These are phyloP conservation scores for Onychomys leucogaster DNA, from an alignment of 2,797 vertebrate genomes.

Conservation along the genomic window DNA sequence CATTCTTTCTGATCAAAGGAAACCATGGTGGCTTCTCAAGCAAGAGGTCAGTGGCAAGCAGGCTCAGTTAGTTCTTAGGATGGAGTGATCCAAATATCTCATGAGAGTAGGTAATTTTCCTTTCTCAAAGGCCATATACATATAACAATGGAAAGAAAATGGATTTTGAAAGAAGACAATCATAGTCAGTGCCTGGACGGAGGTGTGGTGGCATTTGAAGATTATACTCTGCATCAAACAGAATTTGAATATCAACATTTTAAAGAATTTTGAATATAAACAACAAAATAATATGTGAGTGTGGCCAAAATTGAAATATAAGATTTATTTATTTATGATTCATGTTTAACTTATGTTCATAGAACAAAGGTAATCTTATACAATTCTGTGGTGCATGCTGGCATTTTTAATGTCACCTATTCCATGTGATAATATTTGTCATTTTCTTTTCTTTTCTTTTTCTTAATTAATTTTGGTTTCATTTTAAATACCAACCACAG, in stretches of 20 bases:
- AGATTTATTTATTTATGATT: background rate
- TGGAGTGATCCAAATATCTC: background rate
- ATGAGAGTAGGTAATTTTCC: constrained; percentile 37
- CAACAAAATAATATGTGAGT: background rate
- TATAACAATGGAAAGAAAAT: constrained; percentile 14
- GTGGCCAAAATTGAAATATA: background rate
- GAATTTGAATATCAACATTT: background rate
- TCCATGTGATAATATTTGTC: no score
- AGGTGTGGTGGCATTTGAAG: background rate
- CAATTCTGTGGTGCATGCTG: background rate
- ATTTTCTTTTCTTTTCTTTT: no score
- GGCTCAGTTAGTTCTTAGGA: constrained; percentile 36
- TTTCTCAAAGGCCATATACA: background rate
- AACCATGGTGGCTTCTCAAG: constrained; percentile 73
- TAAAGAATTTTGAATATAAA: background rate
- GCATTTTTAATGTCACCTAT: background rate
- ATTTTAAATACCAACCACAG: no score
- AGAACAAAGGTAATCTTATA: background rate
- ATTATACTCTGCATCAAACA: background rate
- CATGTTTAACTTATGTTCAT: background rate
- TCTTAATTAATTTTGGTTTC: no score
- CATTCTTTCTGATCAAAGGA: constrained; percentile 83
- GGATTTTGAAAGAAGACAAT: constrained; percentile 37
- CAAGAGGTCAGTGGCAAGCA: constrained; percentile 43
- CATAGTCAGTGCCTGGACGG: background rate